A percentile compares a stretch with the other conserved stretches of the same genome.
These are phyloP conservation scores for Leptatherina wallacei DNA, from an alignment of 2,797 vertebrate genomes.

Conservation along the genomic window DNA sequence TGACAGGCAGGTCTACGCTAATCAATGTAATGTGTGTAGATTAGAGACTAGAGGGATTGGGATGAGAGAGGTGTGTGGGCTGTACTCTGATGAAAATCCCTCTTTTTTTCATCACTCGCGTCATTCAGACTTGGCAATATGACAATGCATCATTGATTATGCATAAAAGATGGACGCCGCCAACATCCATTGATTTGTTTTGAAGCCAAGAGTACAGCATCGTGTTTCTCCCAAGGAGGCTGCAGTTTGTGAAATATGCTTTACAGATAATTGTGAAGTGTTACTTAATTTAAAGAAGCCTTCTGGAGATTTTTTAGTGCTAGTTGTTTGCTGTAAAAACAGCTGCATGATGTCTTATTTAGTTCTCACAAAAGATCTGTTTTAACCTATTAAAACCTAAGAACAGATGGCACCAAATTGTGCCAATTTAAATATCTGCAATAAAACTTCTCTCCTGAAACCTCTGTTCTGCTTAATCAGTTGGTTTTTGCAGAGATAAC, in stretches of 20 bases:
- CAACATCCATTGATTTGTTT: background rate
- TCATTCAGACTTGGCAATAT: constrained; percentile 5
- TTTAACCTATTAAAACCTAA: too few relatives aligned
- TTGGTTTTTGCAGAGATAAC: too few relatives aligned
- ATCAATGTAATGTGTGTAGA: constrained; percentile 42
- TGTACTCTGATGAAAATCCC: constrained; percentile 19
- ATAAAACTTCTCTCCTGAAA: too few relatives aligned
- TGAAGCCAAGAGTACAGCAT: background rate
- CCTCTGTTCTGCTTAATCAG: too few relatives aligned
- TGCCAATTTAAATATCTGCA: too few relatives aligned
- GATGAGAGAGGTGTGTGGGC: background rate
- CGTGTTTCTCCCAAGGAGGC: background rate
- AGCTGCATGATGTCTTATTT: too few relatives aligned
- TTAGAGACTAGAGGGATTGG: constrained; percentile 6
- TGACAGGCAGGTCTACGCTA: constrained; percentile 27
- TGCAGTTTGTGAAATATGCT: background rate
- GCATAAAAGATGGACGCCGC: background rate
- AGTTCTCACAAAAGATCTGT: too few relatives aligned
- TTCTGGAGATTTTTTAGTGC: background rate
- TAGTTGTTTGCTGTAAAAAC: too few relatives aligned
- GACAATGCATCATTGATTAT: background rate
- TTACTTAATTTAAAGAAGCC: background rate
- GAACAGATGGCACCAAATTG: too few relatives aligned
- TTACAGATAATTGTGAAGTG: background rate
- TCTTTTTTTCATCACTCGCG: constrained; percentile 6